A percentile compares a stretch with the other conserved stretches of the same genome.
These are phyloP conservation scores for Polylopha cassiicola DNA, from an alignment of 2,888 invertebrate genomes.

Conservation along the genomic window DNA sequence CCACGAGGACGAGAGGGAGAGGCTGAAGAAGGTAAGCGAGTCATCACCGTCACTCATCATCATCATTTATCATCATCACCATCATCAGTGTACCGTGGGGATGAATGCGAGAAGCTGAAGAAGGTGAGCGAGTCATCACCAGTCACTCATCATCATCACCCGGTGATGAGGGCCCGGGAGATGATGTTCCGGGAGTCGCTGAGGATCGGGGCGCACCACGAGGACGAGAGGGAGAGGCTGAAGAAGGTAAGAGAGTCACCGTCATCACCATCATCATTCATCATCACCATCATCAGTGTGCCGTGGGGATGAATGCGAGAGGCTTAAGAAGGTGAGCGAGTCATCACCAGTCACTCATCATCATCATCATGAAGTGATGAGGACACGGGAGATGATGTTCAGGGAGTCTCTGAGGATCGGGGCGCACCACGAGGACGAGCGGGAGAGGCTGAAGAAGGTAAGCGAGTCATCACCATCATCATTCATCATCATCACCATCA, in stretches of 20 bases:
- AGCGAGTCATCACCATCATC: conserved; percentile 23
- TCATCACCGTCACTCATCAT: too few species aligned
- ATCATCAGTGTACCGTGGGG: too few species aligned
- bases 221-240: conserved; percentile 86
- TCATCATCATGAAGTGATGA: conserved; percentile 98
- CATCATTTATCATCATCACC: too few species aligned
- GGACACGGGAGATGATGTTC: conserved; percentile 99
- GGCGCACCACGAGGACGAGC: conserved; percentile 81
- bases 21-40: conserved; percentile 85
- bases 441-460: conserved; percentile 91
- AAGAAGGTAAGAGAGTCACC: conserved; percentile 81
- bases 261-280: too few species aligned
- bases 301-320: too few species aligned
- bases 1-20: conserved; percentile 84
- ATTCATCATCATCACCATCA: too few species aligned
- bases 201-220: conserved; percentile 86
- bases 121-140: too few species aligned
- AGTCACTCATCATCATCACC: too few species aligned
- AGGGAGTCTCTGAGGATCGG: conserved; percentile 95
- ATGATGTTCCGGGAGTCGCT: conserved; percentile 98
- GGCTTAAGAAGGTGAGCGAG: too few species aligned
- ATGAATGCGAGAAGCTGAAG: too few species aligned
- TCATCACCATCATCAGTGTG: too few species aligned
- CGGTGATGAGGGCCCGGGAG: conserved; percentile 98
- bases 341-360: too few species aligned